Evolutionary conservation across 2,113 vertebrate genomes (phyloP).

Genomic region (Plectropomus leopardus): DNA sequence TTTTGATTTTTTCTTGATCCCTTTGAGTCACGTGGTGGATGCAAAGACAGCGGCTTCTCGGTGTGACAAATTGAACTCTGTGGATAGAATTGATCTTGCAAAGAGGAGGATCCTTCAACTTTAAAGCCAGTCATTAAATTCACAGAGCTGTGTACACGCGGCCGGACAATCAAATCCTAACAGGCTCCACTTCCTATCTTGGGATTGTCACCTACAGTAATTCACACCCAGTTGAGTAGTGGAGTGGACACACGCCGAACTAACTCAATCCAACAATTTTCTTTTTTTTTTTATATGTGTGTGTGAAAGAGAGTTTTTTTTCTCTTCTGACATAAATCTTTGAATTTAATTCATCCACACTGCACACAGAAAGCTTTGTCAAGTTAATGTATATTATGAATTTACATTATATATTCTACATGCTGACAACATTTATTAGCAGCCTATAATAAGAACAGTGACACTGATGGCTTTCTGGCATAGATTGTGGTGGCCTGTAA

Average conservation of each 20-base stretch:
- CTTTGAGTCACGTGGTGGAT: not conserved
- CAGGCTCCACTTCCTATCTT: constrained; percentile 21
- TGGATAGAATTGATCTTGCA: constrained; percentile 41
- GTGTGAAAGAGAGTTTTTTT: not conserved
- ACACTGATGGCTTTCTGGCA: constrained; percentile 29
- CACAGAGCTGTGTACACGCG: constrained; percentile 42
- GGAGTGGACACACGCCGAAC: not conserved
- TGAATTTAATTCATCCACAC: constrained; percentile 1
- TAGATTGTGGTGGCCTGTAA: not conserved
- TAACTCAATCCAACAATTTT: not conserved
- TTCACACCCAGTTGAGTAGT: constrained; percentile 15
- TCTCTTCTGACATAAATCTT: not conserved
- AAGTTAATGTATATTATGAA: not conserved
- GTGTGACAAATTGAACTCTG: constrained; percentile 23
- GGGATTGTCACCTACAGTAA: constrained; percentile 24
- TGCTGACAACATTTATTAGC: constrained; percentile 26
- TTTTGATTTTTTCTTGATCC: constrained; percentile 21
- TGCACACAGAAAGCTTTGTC: constrained; percentile 5
- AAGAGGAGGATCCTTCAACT: constrained; percentile 28
- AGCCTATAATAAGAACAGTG: constrained; percentile 8
- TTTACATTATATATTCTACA: constrained; percentile 12
- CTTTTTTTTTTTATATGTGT: not conserved
- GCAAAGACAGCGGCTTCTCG: constrained; percentile 15
- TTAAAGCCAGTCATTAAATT: constrained; percentile 50
- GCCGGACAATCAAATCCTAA: constrained; percentile 38